These are phyloP conservation scores for Microctenopoma lineatum DNA, from an alignment of 2,797 vertebrate genomes.

Conservation along the genomic window DNA sequence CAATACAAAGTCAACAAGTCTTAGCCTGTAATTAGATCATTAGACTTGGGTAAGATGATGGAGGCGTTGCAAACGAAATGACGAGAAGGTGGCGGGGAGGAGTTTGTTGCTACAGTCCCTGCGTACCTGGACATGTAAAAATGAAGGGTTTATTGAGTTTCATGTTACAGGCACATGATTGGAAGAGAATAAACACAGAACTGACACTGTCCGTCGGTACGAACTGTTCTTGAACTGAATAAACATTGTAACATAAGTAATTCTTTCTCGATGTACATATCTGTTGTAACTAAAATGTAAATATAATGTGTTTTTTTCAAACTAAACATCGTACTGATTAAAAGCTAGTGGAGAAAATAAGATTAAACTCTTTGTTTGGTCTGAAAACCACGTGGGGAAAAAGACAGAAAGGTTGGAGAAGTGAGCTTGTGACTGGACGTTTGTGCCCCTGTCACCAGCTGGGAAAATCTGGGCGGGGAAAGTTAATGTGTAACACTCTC, in stretches of 20 bases:
- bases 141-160: constrained; percentile 49
- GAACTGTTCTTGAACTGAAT: constrained; percentile 11
- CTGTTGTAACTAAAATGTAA: background rate
- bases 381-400: background rate
- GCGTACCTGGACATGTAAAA: constrained; percentile 59
- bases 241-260: background rate
- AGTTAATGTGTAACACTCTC: constrained; percentile 73
- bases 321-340: background rate
- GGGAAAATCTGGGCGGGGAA: constrained; percentile 65
- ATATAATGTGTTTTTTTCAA: background rate
- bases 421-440: constrained; percentile 47
- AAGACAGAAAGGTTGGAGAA: constrained; percentile 26
- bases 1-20: constrained; percentile 80
- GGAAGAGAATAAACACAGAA: constrained; percentile 10
- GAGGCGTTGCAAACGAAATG: constrained; percentile 56
- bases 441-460: constrained; percentile 39
- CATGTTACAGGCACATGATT: constrained; percentile 35
- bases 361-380: background rate
- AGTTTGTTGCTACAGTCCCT: constrained; percentile 56
- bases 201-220: constrained; percentile 2
- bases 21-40: constrained; percentile 84
- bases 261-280: background rate
- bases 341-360: background rate
- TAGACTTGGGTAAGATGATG: constrained; percentile 66
- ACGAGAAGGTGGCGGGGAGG: constrained; percentile 38